Percentiles rank a stretch among this genome's conserved stretches.
Conservation (phyloP, 2,797 vertebrate species). For the Hirundo rustica region DNA sequence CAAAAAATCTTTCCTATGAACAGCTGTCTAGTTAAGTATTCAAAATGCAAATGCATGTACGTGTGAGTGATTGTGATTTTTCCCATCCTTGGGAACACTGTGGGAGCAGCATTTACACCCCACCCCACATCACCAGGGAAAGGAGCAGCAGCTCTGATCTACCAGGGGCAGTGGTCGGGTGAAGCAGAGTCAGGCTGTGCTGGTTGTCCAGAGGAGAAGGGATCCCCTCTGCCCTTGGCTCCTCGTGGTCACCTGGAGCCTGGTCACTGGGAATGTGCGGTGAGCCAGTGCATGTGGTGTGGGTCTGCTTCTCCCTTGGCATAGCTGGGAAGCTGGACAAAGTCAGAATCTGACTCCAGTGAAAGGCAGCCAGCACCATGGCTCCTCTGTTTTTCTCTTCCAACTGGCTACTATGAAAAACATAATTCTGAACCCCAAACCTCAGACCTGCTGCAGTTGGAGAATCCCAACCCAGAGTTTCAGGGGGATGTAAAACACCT, state of each 20-base stretch:
- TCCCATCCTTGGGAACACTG: neutral
- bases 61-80: constrained; percentile 9
- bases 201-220: neutral
- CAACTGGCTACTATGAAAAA: neutral
- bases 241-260: neutral
- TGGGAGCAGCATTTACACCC: neutral
- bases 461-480: accelerated
- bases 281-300: neutral
- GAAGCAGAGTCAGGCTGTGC: neutral
- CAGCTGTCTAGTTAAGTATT: constrained; percentile 41
- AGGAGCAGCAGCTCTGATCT: neutral
- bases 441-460: neutral
- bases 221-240: neutral
- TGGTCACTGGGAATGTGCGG: neutral
- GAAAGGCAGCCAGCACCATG: neutral
- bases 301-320: neutral
- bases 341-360: neutral
- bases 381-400: neutral
- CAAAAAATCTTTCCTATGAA: constrained; percentile 4
- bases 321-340: neutral
- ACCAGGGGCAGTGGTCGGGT: accelerated
- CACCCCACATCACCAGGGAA: accelerated
- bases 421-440: neutral
- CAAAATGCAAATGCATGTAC: constrained; percentile 50
- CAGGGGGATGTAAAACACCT: neutral